Evolutionary conservation across 2,888 invertebrate species (phyloP), one percentile per base, ranked within the genome.

Genomic region (Scaeva pyrastri): DNA sequence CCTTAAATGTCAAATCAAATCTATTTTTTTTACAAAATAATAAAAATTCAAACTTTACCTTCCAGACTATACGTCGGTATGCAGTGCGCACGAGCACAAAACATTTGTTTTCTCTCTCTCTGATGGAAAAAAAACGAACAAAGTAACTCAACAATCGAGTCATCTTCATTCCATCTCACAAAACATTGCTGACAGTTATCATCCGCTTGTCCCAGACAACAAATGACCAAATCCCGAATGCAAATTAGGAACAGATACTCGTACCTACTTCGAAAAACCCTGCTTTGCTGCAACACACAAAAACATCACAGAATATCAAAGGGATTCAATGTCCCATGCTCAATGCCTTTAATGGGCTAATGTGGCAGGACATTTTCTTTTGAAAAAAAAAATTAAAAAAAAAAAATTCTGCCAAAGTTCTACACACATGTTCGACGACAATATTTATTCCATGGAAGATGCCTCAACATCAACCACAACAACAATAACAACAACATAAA

Each of bases 361-460:
- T 85, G 76, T 80, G 85, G 85, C 85, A 85, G 85, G 85, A 85
- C 85, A 77, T 81, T 73, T 85, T 81, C 76, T 73, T 77, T 77
- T 60, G 60, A 85, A 80, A 72, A 79, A 62, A 56, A 72, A 73
- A 80, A 60, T 66, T 66, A 66, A 36, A 66, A 48, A 66, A 31
- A 19, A 58, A 78, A 76, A 45, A 39, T 75, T 58, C 74, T 71
- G 56, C 78, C 56, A 78, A 73, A 78, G 84, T 79, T 83, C 83
- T 73, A 74, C 60, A 80, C 66, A 80, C 80, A 76, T 81, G 85
- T 85, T 85, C 43, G 64, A 71, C 43, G 64, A 71, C 82, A 82
- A 70, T 82, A 82, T 82, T 78, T 82, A 78, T 86, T 81, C 77
- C 73, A 48, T 62, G 72, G 73, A 81, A 76, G 71, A 70, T 39